Evolutionary conservation across 2,888 invertebrate species (phyloP), one percentile per base, ranked within the genome.

Genomic region (Yponomeuta cagnagella): DNA sequence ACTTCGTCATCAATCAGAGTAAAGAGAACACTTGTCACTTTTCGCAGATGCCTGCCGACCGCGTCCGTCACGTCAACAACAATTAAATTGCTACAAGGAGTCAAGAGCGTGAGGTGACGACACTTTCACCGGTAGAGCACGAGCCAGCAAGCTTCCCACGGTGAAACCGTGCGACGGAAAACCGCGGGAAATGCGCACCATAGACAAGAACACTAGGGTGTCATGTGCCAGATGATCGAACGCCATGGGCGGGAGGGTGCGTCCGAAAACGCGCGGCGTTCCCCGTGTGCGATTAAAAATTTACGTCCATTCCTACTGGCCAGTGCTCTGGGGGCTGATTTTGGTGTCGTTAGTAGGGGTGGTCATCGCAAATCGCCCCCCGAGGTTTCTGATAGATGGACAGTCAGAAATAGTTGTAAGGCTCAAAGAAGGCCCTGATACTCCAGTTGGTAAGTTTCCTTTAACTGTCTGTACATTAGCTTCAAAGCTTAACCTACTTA

Each of bases 361-460:
- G 72, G 84, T 79, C 1, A 75, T 78, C 10, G 93, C 93, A 74
- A 97, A 97, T 92, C 94, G 95, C 78, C 96, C 97, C 68, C 97
- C 97, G n/a, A 93, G 96, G 74, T 98, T 98, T 87, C 93, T 97
- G 72, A 96, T 96, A 83, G 96, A 97, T 80, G 97, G 96, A 73
- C 97, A 97, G 87, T 96, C 97, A 75, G 98, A 98, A 93, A 98
- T 98, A 79, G 97, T 98, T 75, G 93, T 98, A 79, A 94, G 97
- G 83, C 92, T 98, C 80, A 97, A 97, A 87, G 98, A 98, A 93
- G 97, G 97, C 70, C 93, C 95, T 71, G 97, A 97, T 78, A 97
- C 97, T 65, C 96, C 96, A 76, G 94, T 96, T 75, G 97, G 97
- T 97, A 89, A 94, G 96, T 89, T 30, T 31, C 15, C 52, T 15